phyloP scores from a whole-genome alignment of 2,797 vertebrate species.

The Knipowitschia caucasica region DNA sequence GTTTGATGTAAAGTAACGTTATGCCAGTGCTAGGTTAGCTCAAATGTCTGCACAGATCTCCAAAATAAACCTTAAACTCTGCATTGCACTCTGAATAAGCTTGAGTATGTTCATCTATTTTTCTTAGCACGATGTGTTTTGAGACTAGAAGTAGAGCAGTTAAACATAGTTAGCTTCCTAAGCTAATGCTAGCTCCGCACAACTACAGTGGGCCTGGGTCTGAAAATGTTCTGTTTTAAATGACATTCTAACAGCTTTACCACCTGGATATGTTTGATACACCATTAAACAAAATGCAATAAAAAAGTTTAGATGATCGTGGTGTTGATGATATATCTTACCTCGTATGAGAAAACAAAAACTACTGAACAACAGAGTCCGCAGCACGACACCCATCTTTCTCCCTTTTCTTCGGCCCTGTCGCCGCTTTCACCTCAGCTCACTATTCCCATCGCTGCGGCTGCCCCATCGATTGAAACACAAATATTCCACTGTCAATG shows the following conservation, averaged over 20 bases:
- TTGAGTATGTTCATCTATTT: not conserved
- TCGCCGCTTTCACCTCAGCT: conserved; percentile 60
- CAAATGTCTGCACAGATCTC: not conserved
- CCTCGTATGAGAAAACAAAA: conserved; percentile 83
- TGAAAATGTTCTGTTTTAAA: conserved; percentile 3
- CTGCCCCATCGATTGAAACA: conserved; percentile 23
- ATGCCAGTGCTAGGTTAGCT: not conserved
- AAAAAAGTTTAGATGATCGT: not conserved
- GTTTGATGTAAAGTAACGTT: conserved; percentile 10
- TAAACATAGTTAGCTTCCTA: conserved; percentile 17
- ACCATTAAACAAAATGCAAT: too few species aligned
- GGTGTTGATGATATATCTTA: conserved; percentile 55
- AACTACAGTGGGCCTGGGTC: conserved; percentile 31
- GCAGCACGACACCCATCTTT: conserved; percentile 88
- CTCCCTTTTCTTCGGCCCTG: conserved; percentile 58
- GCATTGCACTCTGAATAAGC: not conserved
- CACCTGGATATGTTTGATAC: conserved; percentile 2
- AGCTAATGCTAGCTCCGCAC: conserved; percentile 49
- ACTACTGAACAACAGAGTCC: conserved; percentile 84
- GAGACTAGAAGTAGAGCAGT: conserved; percentile 6
- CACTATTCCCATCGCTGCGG: conserved; percentile 60
- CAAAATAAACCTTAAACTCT: too few species aligned
- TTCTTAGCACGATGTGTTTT: conserved; percentile 14
- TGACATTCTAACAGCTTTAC: not conserved
- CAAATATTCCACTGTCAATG: conserved; percentile 2